Percentiles rank a stretch among this genome's conserved stretches.
phyloP scores from a whole-genome alignment of 2,113 vertebrate genomes.

The Pelvicachromis taeniatus region DNA sequence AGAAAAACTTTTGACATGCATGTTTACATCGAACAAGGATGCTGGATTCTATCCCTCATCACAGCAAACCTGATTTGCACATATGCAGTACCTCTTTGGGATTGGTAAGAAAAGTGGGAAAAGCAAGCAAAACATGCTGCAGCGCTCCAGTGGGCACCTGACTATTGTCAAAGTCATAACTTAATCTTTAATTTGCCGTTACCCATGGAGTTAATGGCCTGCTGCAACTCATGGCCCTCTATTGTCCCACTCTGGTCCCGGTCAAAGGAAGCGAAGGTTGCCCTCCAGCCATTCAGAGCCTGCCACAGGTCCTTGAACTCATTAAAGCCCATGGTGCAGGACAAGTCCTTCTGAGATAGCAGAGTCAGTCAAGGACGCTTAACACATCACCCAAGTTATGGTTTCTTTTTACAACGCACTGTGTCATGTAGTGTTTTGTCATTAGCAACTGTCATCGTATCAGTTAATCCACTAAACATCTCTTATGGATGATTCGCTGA shows the following conservation, averaged over 20 bases:
- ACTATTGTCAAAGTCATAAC: not conserved
- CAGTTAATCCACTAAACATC: not conserved
- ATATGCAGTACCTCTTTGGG: not conserved
- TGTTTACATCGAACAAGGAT: not conserved
- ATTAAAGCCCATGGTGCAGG: conserved; percentile 85
- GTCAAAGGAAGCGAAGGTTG: conserved; percentile 84
- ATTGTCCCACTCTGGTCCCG: conserved; percentile 83
- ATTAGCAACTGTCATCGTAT: not conserved
- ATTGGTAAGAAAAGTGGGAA: not conserved
- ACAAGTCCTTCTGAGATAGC: conserved; percentile 76
- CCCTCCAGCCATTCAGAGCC: conserved; percentile 86
- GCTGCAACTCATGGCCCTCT: conserved; percentile 85
- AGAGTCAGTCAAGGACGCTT: conserved; percentile 62
- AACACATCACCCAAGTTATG: not conserved
- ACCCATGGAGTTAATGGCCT: conserved; percentile 86
- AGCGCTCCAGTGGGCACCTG: not conserved
- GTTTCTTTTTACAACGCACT: not conserved
- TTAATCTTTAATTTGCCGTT: not conserved
- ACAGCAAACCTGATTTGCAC: not conserved
- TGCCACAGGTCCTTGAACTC: conserved; percentile 92
- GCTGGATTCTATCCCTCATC: not conserved
- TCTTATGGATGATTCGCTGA: conserved; percentile 5
- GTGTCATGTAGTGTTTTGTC: not conserved
- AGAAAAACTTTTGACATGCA: rapidly evolving
- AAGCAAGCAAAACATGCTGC: not conserved